Percentiles rank a stretch among this genome's conserved stretches.
These are phyloP conservation scores for Papilio gigon DNA, from an alignment of 2,888 invertebrate species.

Conservation along the genomic window DNA sequence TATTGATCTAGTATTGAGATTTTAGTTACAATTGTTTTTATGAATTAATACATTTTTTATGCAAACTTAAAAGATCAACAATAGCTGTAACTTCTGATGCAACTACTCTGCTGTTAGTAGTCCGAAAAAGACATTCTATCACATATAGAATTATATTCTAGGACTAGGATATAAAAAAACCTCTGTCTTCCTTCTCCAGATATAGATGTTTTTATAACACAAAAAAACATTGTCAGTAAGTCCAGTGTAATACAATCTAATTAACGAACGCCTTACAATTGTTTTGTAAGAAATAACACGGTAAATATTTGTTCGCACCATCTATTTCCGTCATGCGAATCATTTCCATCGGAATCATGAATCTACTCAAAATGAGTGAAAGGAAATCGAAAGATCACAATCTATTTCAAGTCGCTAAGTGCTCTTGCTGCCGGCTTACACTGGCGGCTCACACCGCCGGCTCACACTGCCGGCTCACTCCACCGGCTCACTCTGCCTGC, in stretches of 20 bases:
- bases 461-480: neutral
- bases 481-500: too few species aligned
- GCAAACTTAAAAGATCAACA: too few species aligned
- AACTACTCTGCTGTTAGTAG: too few species aligned
- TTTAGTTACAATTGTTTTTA: neutral
- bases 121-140: too few species aligned
- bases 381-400: constrained; percentile 36
- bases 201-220: neutral
- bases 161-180: too few species aligned
- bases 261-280: neutral
- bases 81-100: too few species aligned
- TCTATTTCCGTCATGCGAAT: neutral
- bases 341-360: constrained; percentile 19
- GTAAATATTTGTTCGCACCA: neutral
- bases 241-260: neutral
- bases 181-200: too few species aligned
- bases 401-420: neutral
- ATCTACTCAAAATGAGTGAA: constrained; percentile 9
- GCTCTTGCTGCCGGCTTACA: neutral
- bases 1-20: constrained; percentile 2
- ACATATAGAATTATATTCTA: too few species aligned
- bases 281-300: neutral
- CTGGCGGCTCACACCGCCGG: neutral
- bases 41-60: too few species aligned
- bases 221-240: neutral